Conservation (phyloP, 2,888 invertebrate species). For the Congeria kusceri region DNA sequence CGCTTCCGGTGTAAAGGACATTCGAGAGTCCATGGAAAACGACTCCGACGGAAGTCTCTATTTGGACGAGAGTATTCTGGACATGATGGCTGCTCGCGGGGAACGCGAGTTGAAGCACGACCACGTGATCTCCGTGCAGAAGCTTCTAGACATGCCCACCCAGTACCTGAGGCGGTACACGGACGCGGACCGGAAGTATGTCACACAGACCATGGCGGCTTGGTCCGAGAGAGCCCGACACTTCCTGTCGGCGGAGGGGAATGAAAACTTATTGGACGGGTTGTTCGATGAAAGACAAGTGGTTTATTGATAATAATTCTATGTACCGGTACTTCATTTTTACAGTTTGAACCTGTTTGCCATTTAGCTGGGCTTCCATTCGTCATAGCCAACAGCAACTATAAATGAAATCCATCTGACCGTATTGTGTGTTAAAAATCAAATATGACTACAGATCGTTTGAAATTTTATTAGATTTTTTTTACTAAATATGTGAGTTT, state of each 20-base stretch:
- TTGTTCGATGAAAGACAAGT: slow-evolving; percentile 19
- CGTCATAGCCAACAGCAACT: too few relatives aligned
- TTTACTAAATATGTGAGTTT: too few relatives aligned
- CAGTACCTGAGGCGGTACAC: slow-evolving; percentile 43
- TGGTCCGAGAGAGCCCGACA: slow-evolving; percentile 21
- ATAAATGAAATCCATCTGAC: too few relatives aligned
- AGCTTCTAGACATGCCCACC: slow-evolving; percentile 49
- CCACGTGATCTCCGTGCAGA: slow-evolving; percentile 33
- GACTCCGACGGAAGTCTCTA: slow-evolving; percentile 20
- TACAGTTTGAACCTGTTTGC: too few relatives aligned
- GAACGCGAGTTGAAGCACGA: slow-evolving; percentile 47
- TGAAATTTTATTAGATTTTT: too few relatives aligned
- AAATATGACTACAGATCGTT: too few relatives aligned
- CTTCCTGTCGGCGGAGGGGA: slow-evolving; percentile 17
- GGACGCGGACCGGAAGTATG: slow-evolving; percentile 38
- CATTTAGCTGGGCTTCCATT: too few relatives aligned
- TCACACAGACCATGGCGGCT: slow-evolving; percentile 10
- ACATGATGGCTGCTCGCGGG: slow-evolving; percentile 55
- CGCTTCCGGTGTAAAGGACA: slow-evolving; percentile 21
- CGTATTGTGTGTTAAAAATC: too few relatives aligned
- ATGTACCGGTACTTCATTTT: too few relatives aligned
- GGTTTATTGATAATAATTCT: slow-evolving; percentile 1
- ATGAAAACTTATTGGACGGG: slow-evolving; percentile 2
- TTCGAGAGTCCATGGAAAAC: slow-evolving; percentile 29
- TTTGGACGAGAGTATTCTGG: slow-evolving; percentile 54